phyloP scores from a whole-genome alignment of 2,797 vertebrate genomes.

The Parotocinclus haroldoi region DNA sequence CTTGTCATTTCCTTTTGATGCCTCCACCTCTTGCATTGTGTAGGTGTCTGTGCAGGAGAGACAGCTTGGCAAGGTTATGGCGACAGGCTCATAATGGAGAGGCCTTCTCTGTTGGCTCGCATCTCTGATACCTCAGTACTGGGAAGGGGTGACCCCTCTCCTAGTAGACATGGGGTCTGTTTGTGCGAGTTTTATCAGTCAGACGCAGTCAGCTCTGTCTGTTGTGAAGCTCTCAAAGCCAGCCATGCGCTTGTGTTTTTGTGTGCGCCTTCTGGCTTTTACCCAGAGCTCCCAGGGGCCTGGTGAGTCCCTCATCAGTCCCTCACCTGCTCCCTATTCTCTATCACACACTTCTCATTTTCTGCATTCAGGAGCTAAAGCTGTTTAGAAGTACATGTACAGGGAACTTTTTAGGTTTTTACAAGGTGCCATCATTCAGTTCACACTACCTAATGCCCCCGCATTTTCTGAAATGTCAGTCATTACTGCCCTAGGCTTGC shows the following conservation, averaged over 20 bases:
- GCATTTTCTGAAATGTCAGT: too few relatives aligned
- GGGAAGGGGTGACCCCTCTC: conserved; percentile 32
- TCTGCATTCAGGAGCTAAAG: conserved; percentile 21
- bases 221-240: conserved; percentile 34
- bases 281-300: conserved; percentile 5
- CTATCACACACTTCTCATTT: conserved; percentile 14
- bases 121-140: conserved; percentile 32
- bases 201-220: conserved; percentile 38
- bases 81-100: conserved; percentile 46
- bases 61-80: conserved; percentile 62
- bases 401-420: too few relatives aligned
- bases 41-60: conserved; percentile 57
- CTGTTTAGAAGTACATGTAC: background rate
- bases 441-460: too few relatives aligned
- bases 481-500: too few relatives aligned
- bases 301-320: conserved; percentile 26
- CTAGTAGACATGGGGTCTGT: conserved; percentile 43
- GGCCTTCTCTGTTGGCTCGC: conserved; percentile 30
- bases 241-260: conserved; percentile 27
- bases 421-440: too few relatives aligned
- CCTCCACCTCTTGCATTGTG: conserved; percentile 60
- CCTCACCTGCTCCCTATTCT: conserved; percentile 16
- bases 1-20: conserved; percentile 61
- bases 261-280: conserved; percentile 20
- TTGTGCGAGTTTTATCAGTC: conserved; percentile 51